Evolutionary conservation across 2,888 invertebrate species (phyloP), one percentile per base, ranked within the genome.

Genomic region (Dolichopus griseipennis): DNA sequence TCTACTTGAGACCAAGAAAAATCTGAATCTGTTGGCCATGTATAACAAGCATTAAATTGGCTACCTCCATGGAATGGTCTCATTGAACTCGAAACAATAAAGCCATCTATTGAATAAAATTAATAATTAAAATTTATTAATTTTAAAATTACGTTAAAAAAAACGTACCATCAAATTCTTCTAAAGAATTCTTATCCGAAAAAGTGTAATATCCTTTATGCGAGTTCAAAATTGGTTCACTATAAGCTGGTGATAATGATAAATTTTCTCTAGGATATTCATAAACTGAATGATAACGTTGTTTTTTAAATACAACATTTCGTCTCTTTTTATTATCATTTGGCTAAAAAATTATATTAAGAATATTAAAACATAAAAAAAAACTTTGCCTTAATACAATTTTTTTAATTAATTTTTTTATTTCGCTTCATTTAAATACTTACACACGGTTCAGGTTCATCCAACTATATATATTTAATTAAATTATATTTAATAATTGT

Each of bases 241-340:
- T 73, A 63, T 72, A 73, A 2, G 73, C 70, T 67, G 74, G 72
- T 43, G 74, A 73, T 18, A 73, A 64, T 65, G 72, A 67, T 64
- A 68, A 64, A 33, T 84, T 85, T 80, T 91, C 91, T 74, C 89
- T 87, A 66, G 92, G 92, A 82, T 92, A 92, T 80, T 92, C 91
- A 80, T 91, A 92, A 70, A 92, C 90, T 77, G 90, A 90, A 81
- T 91, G 91, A 81, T 91, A 91, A 78, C 90, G 89, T 81, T 91
- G 91, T 67, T 90, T 88, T 77, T 92, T 91, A 83, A 92, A 92
- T 82, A 89, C 90, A 65, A 92, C 92, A 65, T 68, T 73, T 12
- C 73, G 72, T 73, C 86, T 86, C 78, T 88, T 88, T 81, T 88
- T 88, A 78, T 82, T 83, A 75, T 86, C 86, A n/a, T 41, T 41